A percentile compares a stretch with the other conserved stretches of the same genome.
Evolutionary conservation across 2,888 invertebrate genomes (phyloP).

Genomic region (Hartigia nigra): DNA sequence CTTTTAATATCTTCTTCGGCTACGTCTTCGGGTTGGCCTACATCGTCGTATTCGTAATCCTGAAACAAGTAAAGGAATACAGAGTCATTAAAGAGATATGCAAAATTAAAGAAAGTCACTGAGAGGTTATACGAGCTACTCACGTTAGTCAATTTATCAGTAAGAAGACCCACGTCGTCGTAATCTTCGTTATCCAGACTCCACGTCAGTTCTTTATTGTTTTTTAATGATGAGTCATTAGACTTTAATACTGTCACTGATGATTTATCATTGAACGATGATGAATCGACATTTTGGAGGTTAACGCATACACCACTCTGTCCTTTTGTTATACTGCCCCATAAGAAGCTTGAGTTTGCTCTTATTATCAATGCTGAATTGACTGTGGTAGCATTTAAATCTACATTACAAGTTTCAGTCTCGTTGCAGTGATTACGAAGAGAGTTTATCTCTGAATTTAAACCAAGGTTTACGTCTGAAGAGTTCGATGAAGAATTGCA

Average conservation of each 20-base stretch:
- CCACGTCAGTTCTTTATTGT: neutral
- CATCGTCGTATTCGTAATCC: constrained; percentile 34
- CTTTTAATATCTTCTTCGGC: neutral
- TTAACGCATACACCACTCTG: neutral
- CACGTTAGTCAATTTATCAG: constrained; percentile 12
- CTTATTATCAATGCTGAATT: neutral
- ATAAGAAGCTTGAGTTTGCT: constrained; percentile 52
- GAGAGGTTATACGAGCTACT: neutral
- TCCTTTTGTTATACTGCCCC: constrained; percentile 37
- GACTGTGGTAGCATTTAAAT: neutral
- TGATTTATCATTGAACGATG: neutral
- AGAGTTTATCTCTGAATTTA: neutral
- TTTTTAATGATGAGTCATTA: neutral
- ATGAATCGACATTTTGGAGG: constrained; percentile 17
- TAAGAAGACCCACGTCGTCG: constrained; percentile 45
- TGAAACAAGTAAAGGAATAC: neutral
- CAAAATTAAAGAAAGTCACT: neutral
- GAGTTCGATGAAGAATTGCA: neutral
- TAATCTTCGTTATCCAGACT: constrained; percentile 33
- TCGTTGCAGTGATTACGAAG: neutral
- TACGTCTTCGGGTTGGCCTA: constrained; percentile 24
- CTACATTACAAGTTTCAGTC: neutral
- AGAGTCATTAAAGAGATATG: neutral
- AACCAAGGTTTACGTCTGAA: neutral
- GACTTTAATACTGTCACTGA: neutral